These are phyloP conservation scores for Phaenicophaeus curvirostris DNA, from an alignment of 2,797 vertebrate genomes.

Conservation along the genomic window DNA sequence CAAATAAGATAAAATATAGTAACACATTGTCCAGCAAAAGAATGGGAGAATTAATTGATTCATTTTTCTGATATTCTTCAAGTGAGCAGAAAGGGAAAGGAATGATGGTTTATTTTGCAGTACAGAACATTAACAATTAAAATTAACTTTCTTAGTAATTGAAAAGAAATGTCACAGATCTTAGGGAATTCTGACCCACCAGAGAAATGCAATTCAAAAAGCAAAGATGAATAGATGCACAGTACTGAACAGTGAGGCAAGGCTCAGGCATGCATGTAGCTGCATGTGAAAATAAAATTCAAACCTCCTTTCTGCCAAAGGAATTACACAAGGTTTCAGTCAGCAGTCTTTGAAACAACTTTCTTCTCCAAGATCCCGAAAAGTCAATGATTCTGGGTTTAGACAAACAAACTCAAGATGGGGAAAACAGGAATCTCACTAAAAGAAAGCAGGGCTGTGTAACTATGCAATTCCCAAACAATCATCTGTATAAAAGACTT, in stretches of 20 bases:
- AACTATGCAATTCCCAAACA: accelerated
- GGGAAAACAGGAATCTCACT: background rate
- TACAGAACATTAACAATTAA: slow-evolving; percentile 16
- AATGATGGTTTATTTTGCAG: slow-evolving; percentile 15
- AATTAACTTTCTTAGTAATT: background rate
- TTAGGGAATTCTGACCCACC: background rate
- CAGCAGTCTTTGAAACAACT: slow-evolving; percentile 1
- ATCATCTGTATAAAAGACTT: background rate
- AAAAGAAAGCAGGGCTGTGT: background rate
- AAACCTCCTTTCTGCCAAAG: slow-evolving; percentile 22
- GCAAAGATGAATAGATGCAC: background rate
- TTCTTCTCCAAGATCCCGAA: background rate
- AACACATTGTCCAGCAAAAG: slow-evolving; percentile 23
- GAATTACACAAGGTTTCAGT: background rate
- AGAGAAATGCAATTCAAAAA: background rate
- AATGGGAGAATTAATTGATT: slow-evolving; percentile 8
- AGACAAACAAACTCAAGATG: background rate
- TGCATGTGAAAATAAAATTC: slow-evolving; percentile 42
- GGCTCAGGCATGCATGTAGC: slow-evolving; percentile 37
- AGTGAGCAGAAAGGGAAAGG: slow-evolving; percentile 3
- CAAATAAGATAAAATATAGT: slow-evolving; percentile 36
- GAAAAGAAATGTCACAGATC: background rate
- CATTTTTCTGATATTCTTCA: background rate
- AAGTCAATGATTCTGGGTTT: background rate
- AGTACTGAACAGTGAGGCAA: background rate